These are phyloP conservation scores for Nomia melanderi DNA, from an alignment of 1,140 invertebrate genomes.

Conservation along the genomic window DNA sequence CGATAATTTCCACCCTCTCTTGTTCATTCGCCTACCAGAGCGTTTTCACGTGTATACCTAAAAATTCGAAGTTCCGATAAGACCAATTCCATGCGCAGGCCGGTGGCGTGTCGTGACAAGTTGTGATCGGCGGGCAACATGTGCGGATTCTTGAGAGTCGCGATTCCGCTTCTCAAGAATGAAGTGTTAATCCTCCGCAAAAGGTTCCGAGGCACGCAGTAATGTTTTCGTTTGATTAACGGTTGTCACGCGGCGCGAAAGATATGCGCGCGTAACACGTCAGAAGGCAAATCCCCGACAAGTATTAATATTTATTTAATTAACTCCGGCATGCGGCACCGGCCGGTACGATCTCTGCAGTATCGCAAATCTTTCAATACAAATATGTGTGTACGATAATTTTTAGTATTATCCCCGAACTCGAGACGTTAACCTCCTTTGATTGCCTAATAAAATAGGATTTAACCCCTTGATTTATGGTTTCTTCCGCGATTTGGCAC, in stretches of 20 bases:
- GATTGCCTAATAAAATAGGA: no score
- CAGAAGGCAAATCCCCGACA: background rate
- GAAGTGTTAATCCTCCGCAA: constrained; percentile 54
- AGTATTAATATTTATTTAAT: constrained; percentile 15
- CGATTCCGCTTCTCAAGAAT: constrained; percentile 24
- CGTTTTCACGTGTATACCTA: constrained; percentile 65
- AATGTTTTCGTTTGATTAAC: background rate
- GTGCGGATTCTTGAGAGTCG: constrained; percentile 31
- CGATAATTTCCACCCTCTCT: constrained; percentile 65
- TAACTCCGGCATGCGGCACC: no score
- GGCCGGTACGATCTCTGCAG: no score
- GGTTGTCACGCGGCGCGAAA: background rate
- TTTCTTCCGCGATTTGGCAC: no score
- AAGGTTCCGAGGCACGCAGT: background rate
- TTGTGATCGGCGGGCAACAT: constrained; percentile 47
- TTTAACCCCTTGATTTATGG: no score
- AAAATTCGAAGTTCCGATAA: constrained; percentile 60
- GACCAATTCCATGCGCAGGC: constrained; percentile 29
- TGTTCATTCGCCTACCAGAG: background rate
- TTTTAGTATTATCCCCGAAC: no score
- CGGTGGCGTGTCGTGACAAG: constrained; percentile 71
- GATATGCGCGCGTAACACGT: background rate
- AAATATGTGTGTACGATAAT: no score
- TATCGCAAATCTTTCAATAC: no score
- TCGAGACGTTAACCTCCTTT: no score